Evolutionary conservation across 2,113 vertebrate genomes (phyloP), one percentile per base, ranked within the genome.

Genomic region (Anolis sagrei): DNA sequence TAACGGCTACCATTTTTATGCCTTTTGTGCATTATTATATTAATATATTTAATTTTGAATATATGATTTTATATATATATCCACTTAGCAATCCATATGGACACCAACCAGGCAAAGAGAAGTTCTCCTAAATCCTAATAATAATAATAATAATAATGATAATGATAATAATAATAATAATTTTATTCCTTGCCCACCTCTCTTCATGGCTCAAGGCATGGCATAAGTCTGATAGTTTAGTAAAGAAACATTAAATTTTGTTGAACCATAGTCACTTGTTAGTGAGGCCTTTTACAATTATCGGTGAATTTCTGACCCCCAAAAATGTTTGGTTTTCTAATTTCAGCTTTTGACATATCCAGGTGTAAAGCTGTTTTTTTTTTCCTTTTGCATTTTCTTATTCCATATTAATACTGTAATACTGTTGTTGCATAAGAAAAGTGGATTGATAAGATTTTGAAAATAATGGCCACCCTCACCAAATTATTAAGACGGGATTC

Each of bases 291-390:
- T 61, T 29, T 16, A 44, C 49, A 51, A 76, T 9, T 69, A 7
- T 32, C 29, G 3, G 44, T 68, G 2, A 58, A 58, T 18, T 14
- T 72, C n/a, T 32, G 51, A 21, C 16, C n/a, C n/a, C 34, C 51
- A 77, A 77, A 44, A 70, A 70, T 90, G 44, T 90, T 79, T 83
- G 64, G 82, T 87, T 88, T 79, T 78, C 88, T 90, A 90, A 88
- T 90, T 89, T 92, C 79, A 92, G 82, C 90, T 91, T 92, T 93
- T 90, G 88, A 93, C 91, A 92, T 93, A 88, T 90, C 88, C 83
- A 88, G 89, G 90, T 90, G 36, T n/a, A 48, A 87, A 90, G 86
- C 85, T 83, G 81, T 89, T 34, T 87, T 91, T 91, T 89, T 34
- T 87, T 91, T 91, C 92, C 18, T 91, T 89, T 91, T 93, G 88